phyloP scores from a whole-genome alignment of 2,113 vertebrate genomes.

The Sprattus sprattus region DNA sequence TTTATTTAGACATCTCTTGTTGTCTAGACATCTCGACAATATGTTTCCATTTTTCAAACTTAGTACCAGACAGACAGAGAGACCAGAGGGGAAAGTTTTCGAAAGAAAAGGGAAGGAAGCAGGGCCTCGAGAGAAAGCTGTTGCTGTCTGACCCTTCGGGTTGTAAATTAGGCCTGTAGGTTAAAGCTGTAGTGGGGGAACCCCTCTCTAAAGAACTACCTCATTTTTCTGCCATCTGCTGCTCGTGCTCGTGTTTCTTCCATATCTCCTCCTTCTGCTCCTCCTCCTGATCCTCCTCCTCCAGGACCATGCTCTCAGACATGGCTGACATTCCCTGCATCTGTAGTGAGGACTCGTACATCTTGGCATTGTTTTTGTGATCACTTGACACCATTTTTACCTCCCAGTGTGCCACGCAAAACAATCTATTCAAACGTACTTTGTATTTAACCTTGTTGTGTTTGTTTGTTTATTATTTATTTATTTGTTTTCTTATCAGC shows the following conservation, averaged over 20 bases:
- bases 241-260: not conserved
- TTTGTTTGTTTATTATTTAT: too few relatives aligned
- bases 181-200: conserved; percentile 16
- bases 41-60: not conserved
- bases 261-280: not conserved
- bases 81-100: not conserved
- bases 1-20: not conserved
- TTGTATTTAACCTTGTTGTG: too few relatives aligned
- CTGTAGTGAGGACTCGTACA: not conserved
- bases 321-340: not conserved
- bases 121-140: not conserved
- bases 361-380: too few relatives aligned
- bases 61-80: not conserved
- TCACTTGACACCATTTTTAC: too few relatives aligned
- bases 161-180: conserved; percentile 3
- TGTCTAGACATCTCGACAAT: not conserved
- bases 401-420: too few relatives aligned
- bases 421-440: too few relatives aligned
- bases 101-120: not conserved
- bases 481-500: too few relatives aligned
- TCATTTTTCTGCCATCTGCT: not conserved
- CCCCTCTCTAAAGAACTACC: not conserved
- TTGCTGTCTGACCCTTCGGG: not conserved
- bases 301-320: not conserved
- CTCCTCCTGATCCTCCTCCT: not conserved